A percentile compares a stretch with the other conserved stretches of the same genome.
phyloP scores from a whole-genome alignment of 2,797 vertebrate species.

The Miichthys miiuy region DNA sequence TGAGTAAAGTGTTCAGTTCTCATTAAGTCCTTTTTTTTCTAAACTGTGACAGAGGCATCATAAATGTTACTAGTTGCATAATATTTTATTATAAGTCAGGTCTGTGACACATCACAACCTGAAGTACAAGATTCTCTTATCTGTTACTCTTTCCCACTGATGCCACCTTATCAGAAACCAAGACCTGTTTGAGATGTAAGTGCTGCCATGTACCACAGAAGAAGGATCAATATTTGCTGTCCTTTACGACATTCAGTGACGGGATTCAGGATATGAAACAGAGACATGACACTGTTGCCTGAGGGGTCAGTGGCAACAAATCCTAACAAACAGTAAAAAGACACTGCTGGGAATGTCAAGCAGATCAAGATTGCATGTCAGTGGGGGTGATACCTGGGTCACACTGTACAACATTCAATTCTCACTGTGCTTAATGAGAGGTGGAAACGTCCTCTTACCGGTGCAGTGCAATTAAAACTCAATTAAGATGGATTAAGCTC shows the following conservation, averaged over 20 bases:
- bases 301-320: constrained; percentile 50
- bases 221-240: constrained; percentile 80
- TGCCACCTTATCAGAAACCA: constrained; percentile 45
- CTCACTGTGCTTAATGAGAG: constrained; percentile 30
- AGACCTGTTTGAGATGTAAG: constrained; percentile 39
- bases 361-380: constrained; percentile 26
- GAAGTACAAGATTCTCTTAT: constrained; percentile 34
- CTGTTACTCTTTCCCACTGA: constrained; percentile 33
- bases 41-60: neutral
- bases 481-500: constrained; percentile 42
- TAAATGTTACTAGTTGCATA: constrained; percentile 35
- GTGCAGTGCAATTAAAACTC: constrained; percentile 42
- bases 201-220: constrained; percentile 12
- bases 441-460: constrained; percentile 45
- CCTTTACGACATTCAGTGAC: constrained; percentile 63
- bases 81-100: constrained; percentile 24
- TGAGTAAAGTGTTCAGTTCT: neutral
- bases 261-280: constrained; percentile 79
- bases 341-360: constrained; percentile 31
- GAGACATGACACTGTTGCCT: constrained; percentile 49
- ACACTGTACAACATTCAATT: constrained; percentile 33
- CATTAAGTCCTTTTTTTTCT: neutral
- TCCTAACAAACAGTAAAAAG: constrained; percentile 57
- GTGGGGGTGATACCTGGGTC: constrained; percentile 54
- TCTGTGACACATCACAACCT: neutral